Base-by-base conservation (phyloP, 2,797 vertebrate species). In the Eptatretus atami region DNA sequence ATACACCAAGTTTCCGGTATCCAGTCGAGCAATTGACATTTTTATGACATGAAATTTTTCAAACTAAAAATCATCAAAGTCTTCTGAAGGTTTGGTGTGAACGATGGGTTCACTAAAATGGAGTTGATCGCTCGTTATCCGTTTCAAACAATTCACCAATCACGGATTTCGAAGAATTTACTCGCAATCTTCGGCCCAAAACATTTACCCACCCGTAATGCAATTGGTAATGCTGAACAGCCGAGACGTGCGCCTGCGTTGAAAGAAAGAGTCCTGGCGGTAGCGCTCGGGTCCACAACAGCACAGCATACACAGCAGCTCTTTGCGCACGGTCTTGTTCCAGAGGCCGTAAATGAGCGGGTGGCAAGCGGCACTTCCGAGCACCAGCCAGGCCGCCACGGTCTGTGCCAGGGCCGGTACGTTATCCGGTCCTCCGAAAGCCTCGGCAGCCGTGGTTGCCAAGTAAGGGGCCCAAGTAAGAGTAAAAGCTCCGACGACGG, bases 281-380 rank as follows among this genome's bases (percentile, higher is more conserved):
- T 94, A 92, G 11, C 88, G 81, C 68, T 87, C 86, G 24, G 87
- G 87, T 1, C 88, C 92, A 73, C 88, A 99, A 12, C 57, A 61
- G 57, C 57, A 61, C 15, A 61, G 15, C 82, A 95, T 86, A 53
- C 86, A 83, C 66, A 99, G 76, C 6, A 99, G 80, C 63, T 99
- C 90, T 71, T 86, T 95, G 67, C 90, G 82, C 14, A 99, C 88
- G 0, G 90, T 99, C 76, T 99, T 99, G 72, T 99, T 95, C 90
- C 92, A 96, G 65, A 99, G 73, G 9, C 87, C 92, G 1, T 96
- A 96, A 75, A 99, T 94, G 9, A 95, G 78, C 0, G 92, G 92
- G 68, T 96, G 90, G 71, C 90, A 99, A 66, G 80, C 76, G 1
- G 90, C 83, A 44, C 92, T 95, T 70, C 80, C 81, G 65, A 99